phyloP scores from a whole-genome alignment of 2,888 invertebrate species.

The Mimumesa dahlbomi region DNA sequence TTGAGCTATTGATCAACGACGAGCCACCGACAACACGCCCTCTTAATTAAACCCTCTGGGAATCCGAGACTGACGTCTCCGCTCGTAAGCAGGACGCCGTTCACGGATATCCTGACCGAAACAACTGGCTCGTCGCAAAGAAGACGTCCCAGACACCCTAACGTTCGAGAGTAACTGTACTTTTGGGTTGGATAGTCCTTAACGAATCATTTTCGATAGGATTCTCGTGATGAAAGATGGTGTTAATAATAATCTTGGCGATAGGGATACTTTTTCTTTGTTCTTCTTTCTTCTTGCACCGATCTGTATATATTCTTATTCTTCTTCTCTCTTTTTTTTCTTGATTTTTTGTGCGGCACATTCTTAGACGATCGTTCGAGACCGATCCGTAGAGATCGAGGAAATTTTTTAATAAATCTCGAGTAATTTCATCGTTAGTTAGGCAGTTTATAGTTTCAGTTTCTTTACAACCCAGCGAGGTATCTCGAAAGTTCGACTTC shows the following conservation, averaged over 20 bases:
- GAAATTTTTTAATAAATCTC: conserved; percentile 35
- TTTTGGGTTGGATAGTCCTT: conserved; percentile 1
- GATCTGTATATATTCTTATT: background rate
- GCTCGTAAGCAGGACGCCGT: conserved; percentile 25
- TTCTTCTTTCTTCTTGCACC: too few species aligned
- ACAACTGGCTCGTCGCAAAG: conserved; percentile 18
- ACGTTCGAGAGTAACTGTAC: conserved; percentile 44
- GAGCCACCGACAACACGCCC: conserved; percentile 68
- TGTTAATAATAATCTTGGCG: conserved; percentile 9
- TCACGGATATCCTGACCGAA: conserved; percentile 46
- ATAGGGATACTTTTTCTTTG: background rate
- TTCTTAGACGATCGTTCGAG: too few species aligned
- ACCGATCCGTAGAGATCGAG: background rate
- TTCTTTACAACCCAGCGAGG: conserved; percentile 22
- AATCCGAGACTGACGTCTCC: conserved; percentile 59
- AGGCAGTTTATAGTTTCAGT: conserved; percentile 31
- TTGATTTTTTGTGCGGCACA: too few species aligned
- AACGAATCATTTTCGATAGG: background rate
- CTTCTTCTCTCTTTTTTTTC: background rate
- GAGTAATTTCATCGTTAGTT: conserved; percentile 2
- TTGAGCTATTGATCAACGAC: conserved; percentile 72
- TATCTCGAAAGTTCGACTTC: conserved; percentile 30
- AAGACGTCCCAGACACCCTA: conserved; percentile 18
- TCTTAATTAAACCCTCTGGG: conserved; percentile 74
- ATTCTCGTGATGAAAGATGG: conserved; percentile 1